Evolutionary conservation across 2,888 invertebrate species (phyloP), one percentile per base, ranked within the genome.

Genomic region (Rotaria socialis): DNA sequence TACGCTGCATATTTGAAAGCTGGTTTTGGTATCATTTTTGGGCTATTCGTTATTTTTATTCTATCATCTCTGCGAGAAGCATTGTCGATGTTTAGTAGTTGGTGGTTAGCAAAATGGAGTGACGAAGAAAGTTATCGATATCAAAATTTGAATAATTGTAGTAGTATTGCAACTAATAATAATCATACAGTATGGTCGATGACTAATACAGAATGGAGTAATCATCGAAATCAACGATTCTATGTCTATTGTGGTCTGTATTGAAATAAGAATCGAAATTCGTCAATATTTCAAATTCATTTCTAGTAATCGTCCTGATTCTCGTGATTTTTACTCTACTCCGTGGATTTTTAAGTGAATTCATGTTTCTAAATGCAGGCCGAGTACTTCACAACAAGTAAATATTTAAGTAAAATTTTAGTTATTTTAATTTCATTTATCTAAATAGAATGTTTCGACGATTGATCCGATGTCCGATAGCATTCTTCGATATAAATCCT

Each of bases 21-120:
- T 7, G 95, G 95, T 85, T 94, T 93, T 8, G 93, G 93, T 50
- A 91, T 93, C 89, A 89, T 92, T 16, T 90, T 93, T 85, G 90
- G 94, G 41, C 50, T 93, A 0, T 89, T 93, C 16, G 92, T 94
- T 7, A 52, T 93, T 0, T 50, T 94, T 0, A 90, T 93, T 74
- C 92, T 94, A 85, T 88, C 95, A 41, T 88, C 94, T 11, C 94
- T 94, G 7, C 95, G 95, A 91, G 24, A 80, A 47, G 90, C 93
- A 47, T 91, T 94, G 85, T 94, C 94, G 86, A 94, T 94, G 75
- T 93, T 93, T 85, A 93, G 93, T 85, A 95, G 95, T 90, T 94
- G 94, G 89, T 95, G 94, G 94, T 93, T 95, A 0, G 94, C 94
- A 4, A 91, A 93, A 89, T 95, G 95, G 95, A 95, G 91, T 67